Base-by-base conservation (phyloP, 2,113 vertebrate genomes). In the Electrona antarctica region DNA sequence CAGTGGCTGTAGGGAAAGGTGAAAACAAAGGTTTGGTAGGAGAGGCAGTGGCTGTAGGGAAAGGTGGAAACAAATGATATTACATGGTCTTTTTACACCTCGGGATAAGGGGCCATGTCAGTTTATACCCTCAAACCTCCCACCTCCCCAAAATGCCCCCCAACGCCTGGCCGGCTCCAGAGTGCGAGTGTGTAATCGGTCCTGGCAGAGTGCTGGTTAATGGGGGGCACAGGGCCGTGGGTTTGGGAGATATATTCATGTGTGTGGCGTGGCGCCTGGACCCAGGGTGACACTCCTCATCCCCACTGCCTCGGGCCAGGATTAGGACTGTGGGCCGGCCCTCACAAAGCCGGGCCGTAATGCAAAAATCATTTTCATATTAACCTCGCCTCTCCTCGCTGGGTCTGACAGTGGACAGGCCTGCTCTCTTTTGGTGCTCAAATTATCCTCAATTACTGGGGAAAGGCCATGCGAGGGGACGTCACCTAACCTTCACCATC, bases 401-500 rank as follows among this genome's bases (percentile, higher is more conserved):
- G 90, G 92, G 93, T 92, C 92, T 93, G 93, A 95, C 94, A 93
- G 93, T 94, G 95, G 96, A 96, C 95, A 95, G 95, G 93, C 89
- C 94, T 92, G 93, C 93, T 93, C 93, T 94, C 93, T 95, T 90
- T 68, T 88, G 95, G 94, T 95, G 94, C 94, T 96, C 94, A 97
- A 97, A 97, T 96, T 96, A 96, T 98, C 95, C 95, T 95, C 95
- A 97, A 97, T 98, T 97, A 97, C 96, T 94, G 94, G 89, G 94
- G 94, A 96, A 95, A 94, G 95, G 94, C 94, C 94, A 94, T 94
- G 93, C 95, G 88, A 94, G 94, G 94, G 95, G 95, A 95, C 95
- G 94, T 96, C 95, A 96, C 94, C 97, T 97, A 96, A 97, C 96
- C 94, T 96, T 96, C 94, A 94, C 97, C 95, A 97, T 96, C 96